Evolutionary conservation across 1,140 invertebrate genomes (phyloP), one percentile per base, ranked within the genome.

Genomic region (Lordiphosa collinella): DNA sequence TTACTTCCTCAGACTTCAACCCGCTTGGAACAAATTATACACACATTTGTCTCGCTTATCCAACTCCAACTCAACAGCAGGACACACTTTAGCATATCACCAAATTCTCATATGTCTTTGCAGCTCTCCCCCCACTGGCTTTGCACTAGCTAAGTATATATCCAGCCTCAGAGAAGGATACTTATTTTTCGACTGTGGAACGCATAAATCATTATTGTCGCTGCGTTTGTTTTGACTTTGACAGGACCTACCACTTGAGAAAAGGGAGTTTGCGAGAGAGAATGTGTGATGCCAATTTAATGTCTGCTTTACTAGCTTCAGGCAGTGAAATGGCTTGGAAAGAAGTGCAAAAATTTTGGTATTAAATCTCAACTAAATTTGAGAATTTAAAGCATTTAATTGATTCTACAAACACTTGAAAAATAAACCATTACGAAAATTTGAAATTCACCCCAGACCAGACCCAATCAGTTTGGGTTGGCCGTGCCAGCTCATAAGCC

Each of bases 401-500:
- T 82, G 76, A 66, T 79, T 75, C 57, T 14, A 53, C 18, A 58
- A 40, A 61, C 51, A 75, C 51, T 41, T 40, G 43, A 14, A 48
- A 18, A 36, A n/a, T n/a, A 41, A 56, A 14, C 59, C 75, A 79
- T 80, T 80, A 75, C 56, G 41, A 38, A 67, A 66, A 70, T 66
- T 49, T 66, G 43, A 80, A 75, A 47, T 70, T 52, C 53, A 63
- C 58, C 32, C 40, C 47, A 40, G 34, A 52, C 41, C 68, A 58
- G 41, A 35, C 47, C 52, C 47, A 64, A 63, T 63, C 67, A 60
- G n/a, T 43, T 43, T 6, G 14, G 38, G 16, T 22, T 22, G 10
- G 40, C 44, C 59, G 76, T 82, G 71, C 71, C 71, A 80, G 71
- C 68, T 76, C 76, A 80, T 80, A 80, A 80, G 76, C 71, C 76